Evolutionary conservation across 2,888 invertebrate genomes (phyloP), one percentile per base, ranked within the genome.

Genomic region (Campoplex capitator): DNA sequence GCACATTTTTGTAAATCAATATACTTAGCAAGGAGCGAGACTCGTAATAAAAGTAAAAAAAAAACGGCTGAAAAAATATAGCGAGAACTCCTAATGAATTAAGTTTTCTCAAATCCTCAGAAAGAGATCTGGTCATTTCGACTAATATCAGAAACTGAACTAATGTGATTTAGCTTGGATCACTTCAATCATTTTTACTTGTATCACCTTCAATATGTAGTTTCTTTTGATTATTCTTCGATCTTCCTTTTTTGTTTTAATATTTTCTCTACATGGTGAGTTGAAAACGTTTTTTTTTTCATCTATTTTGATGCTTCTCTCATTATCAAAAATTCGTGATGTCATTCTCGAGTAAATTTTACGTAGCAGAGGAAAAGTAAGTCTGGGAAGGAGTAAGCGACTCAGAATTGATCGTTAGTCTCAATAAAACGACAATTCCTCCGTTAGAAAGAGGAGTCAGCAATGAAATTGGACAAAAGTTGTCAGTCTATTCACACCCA

Each of bases 381-480:
- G 54, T 45, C 42, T n/a, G 45, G 65, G 42, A 45, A 28, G 32
- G 35, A 11, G 13, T 32, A 32, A 68, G 79, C 56, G 74, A 56
- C 70, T 68, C 58, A 35, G 32, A 73, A 73, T 85, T 85, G 38
- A 35, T 85, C 76, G 71, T 85, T 81, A 85, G 85, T 81, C 81
- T 81, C 81, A 65, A 81, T 85, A 65, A 81, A 81, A 73, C 23
- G 76, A 71, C 76, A 73, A 45, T 76, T 76, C 13, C 2, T 23
- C 65, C 45, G 54, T 78, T 75, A 32, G 68, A 28, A 38, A 70
- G 76, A 76, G 62, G 48, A 38, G n/a, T 71, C 45, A 48, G 71
- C 62, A 76, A 38, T 42, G 23, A 13, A 71, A 84, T 76, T 76
- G 16, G 23, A 38, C 42, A 28, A 51, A 78, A 81, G 77, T 85